phyloP scores from a whole-genome alignment of 2,888 invertebrate species.

The Dicycla oo region DNA sequence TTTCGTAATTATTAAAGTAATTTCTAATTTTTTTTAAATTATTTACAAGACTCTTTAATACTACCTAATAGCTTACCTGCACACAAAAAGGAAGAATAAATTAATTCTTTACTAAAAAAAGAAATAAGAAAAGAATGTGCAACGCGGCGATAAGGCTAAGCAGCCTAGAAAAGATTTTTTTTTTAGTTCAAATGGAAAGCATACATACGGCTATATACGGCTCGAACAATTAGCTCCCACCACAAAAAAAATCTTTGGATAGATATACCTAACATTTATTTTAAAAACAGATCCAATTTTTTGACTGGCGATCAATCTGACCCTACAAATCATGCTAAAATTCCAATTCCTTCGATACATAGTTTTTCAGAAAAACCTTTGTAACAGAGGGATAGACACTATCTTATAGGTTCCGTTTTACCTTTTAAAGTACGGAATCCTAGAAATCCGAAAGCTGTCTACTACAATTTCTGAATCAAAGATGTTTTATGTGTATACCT shows the following conservation, averaged over 20 bases:
- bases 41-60: not conserved
- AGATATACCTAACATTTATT: not conserved
- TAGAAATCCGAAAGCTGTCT: constrained; percentile 3
- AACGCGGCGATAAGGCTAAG: too few species aligned
- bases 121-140: too few species aligned
- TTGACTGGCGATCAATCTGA: too few species aligned
- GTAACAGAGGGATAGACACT: not conserved
- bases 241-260: not conserved
- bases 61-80: not conserved
- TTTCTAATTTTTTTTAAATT: not conserved
- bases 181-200: not conserved
- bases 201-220: too few species aligned
- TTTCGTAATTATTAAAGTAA: not conserved
- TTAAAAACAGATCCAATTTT: not conserved
- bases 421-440: not conserved
- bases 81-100: not conserved
- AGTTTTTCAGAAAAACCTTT: not conserved
- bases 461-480: constrained; percentile 6
- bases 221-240: not conserved
- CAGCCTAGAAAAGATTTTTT: too few species aligned
- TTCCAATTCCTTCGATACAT: not conserved
- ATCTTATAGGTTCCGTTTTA: not conserved
- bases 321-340: not conserved
- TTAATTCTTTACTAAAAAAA: not conserved
- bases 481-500: constrained; percentile 10